Percentiles rank a stretch among this genome's conserved stretches.
These are phyloP conservation scores for Bimastos eiseni DNA, from an alignment of 2,888 invertebrate genomes.

Conservation along the genomic window DNA sequence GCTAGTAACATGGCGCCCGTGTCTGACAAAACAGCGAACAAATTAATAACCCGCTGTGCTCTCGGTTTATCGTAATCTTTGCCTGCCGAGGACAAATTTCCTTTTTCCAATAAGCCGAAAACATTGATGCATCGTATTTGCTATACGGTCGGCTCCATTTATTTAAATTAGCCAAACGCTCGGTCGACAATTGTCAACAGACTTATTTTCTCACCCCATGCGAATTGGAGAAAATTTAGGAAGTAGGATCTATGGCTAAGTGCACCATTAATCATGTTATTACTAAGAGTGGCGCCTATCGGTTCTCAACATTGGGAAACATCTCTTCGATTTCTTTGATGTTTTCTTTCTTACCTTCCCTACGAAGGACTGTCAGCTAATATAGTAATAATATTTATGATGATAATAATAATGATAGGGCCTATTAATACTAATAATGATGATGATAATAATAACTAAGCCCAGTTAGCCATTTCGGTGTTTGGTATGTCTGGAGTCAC, in stretches of 20 bases:
- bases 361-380: background rate
- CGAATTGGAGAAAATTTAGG: background rate
- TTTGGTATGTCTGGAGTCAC: no score
- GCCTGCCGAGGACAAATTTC: background rate
- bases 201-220: background rate
- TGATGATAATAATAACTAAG: no score
- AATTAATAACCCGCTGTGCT: constrained; percentile 13
- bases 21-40: background rate
- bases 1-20: background rate
- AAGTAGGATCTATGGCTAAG: background rate
- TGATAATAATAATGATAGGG: no score
- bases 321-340: no score
- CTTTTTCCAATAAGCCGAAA: constrained; percentile 13
- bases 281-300: background rate
- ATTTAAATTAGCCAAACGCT: background rate
- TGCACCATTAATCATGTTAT: background rate
- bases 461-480: no score
- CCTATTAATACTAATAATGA: no score
- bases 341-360: background rate
- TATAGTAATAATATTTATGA: no score
- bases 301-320: background rate
- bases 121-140: constrained; percentile 13
- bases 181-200: constrained; percentile 1
- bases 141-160: background rate
- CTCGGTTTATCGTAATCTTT: background rate